phyloP scores from a whole-genome alignment of 2,888 invertebrate genomes.

The Melinaea marsaeus region DNA sequence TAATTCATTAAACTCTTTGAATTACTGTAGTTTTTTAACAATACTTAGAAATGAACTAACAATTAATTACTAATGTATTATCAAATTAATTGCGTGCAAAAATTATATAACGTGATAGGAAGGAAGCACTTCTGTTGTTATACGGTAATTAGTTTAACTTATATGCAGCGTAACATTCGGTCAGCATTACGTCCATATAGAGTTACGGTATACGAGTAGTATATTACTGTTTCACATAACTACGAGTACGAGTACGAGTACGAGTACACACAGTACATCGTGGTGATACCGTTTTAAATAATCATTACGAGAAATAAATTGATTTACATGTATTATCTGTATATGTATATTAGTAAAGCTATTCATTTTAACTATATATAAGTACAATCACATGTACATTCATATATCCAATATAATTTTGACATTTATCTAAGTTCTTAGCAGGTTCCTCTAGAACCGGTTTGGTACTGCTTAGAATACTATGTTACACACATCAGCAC shows the following conservation, averaged over 20 bases:
- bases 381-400: background rate
- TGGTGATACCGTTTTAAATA: no score
- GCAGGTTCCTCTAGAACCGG: conserved; percentile 10
- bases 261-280: no score
- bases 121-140: conserved; percentile 58
- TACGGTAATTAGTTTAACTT: conserved; percentile 52
- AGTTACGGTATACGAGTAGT: background rate
- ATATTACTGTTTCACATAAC: no score
- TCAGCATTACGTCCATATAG: conserved; percentile 22
- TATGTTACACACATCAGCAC: background rate
- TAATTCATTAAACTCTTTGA: no score
- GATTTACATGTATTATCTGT: conserved; percentile 5
- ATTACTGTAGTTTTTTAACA: no score
- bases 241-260: no score
- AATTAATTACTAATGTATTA: conserved; percentile 16
- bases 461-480: background rate
- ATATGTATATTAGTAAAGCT: background rate
- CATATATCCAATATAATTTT: conserved; percentile 14
- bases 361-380: no score
- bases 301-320: no score
- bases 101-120: conserved; percentile 59
- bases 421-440: conserved; percentile 19
- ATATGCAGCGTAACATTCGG: conserved; percentile 34
- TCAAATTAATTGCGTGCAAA: conserved; percentile 41
- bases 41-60: no score